phyloP scores from a whole-genome alignment of 2,113 vertebrate species.

The Phainopepla nitens region DNA sequence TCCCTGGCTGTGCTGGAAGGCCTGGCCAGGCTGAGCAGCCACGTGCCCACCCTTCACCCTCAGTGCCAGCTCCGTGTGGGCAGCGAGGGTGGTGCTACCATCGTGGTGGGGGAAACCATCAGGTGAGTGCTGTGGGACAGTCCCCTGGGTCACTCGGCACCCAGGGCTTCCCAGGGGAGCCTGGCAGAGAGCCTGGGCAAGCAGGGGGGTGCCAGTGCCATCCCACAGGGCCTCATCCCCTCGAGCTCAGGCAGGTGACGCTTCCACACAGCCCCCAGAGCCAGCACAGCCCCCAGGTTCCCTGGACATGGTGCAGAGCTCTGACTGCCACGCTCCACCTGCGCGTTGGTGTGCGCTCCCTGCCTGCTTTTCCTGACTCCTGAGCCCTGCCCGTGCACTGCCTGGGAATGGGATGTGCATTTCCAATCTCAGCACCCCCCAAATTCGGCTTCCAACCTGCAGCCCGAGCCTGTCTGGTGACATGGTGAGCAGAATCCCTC shows the following conservation, averaged over 20 bases:
- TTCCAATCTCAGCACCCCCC: neutral
- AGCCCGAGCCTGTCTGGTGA: neutral
- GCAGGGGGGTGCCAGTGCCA: fast-evolving
- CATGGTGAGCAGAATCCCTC: neutral
- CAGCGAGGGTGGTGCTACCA: conserved; percentile 76
- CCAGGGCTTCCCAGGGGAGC: neutral
- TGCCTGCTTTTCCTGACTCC: neutral
- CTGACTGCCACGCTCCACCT: fast-evolving
- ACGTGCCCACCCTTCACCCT: conserved; percentile 28
- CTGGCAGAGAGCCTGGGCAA: neutral
- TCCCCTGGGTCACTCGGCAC: neutral
- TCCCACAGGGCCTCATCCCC: fast-evolving
- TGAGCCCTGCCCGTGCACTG: fast-evolving
- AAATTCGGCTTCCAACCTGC: neutral
- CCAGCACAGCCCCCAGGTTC: neutral
- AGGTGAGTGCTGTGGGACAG: conserved; percentile 72
- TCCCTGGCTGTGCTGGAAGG: conserved; percentile 72
- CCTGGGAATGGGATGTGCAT: neutral
- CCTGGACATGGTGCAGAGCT: fast-evolving
- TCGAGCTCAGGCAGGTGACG: fast-evolving
- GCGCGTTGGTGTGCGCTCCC: fast-evolving
- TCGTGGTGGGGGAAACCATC: conserved; percentile 59
- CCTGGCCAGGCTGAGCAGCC: conserved; percentile 70
- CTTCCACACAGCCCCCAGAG: neutral
- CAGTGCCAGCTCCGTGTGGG: conserved; percentile 76